Evolutionary conservation across 1,140 invertebrate species (phyloP), one percentile per base, ranked within the genome.

Genomic region (Bactericera cockerelli): DNA sequence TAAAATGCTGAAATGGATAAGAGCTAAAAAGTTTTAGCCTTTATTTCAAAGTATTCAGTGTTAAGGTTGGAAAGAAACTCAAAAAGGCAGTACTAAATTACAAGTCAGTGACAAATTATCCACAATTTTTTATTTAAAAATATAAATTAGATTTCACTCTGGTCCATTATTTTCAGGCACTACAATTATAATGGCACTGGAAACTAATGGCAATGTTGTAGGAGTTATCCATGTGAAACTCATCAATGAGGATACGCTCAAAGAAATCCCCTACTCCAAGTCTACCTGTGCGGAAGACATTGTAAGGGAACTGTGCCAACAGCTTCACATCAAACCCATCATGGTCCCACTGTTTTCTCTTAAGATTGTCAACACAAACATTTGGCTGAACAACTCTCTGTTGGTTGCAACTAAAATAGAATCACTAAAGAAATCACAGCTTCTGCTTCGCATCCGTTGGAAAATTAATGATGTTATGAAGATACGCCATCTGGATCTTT

Each of bases 391-490:
- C 70, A 74, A 79, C 64, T 76, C 77, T 67, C 69, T 75, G 59
- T 70, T 70, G 67, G 71, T 74, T 59, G 74, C 75, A 49, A 74
- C 73, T 61, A 69, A 65, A 63, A 76, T 74, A 63, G 66, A 49
- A 19, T 49, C 19, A 6, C n/a, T 49, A 10, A 8, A 69, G 49
- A 75, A 74, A 65, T 69, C 71, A 62, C 75, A 73, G 64, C 82
- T 84, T 65, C 83, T 87, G 60, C 83, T 90, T 65, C 76, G 87
- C 57, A 75, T 92, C 61, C 76, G 88, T 61, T 90, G 84, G 66
- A 87, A 85, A 70, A 70, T 79, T 55, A 77, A 81, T 1, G 77
- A 73, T 64, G 67, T 88, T 42, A 72, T 75, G 26, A 74, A 76
- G 58, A 70, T 92, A 14, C 79, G 79, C 61, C 76, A 77, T 58